phyloP scores from a whole-genome alignment of 2,113 vertebrate genomes.

The Sinocyclocheilus maitianheensis region DNA sequence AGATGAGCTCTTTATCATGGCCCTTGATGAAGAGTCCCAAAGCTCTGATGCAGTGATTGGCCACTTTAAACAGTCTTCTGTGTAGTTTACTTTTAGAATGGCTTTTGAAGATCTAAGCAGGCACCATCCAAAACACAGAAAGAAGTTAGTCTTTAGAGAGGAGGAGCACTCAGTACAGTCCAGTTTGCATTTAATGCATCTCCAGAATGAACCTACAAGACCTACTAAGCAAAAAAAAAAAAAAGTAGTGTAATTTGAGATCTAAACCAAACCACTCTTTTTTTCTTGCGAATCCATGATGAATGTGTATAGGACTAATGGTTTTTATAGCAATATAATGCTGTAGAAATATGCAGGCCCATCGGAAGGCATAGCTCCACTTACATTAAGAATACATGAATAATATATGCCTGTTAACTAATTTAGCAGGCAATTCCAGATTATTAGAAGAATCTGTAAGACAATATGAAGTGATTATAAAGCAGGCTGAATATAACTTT shows the following conservation, averaged over 20 bases:
- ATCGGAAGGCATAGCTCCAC: slow-evolving; percentile 14
- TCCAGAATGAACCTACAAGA: background rate
- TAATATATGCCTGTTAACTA: slow-evolving; percentile 32
- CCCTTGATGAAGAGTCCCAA: slow-evolving; percentile 8
- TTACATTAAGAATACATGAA: slow-evolving; percentile 16
- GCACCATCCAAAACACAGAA: slow-evolving; percentile 23
- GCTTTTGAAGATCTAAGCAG: slow-evolving; percentile 43
- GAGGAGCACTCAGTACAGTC: background rate
- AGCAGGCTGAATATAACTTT: slow-evolving; percentile 17
- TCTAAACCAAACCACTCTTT: background rate
- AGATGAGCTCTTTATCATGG: slow-evolving; percentile 20
- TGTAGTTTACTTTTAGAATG: slow-evolving; percentile 32
- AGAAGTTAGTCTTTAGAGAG: slow-evolving; percentile 10
- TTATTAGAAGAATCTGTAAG: slow-evolving; percentile 6
- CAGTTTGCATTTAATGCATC: slow-evolving; percentile 6
- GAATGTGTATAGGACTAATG: slow-evolving; percentile 4
- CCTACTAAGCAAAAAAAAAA: background rate
- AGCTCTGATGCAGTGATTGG: slow-evolving; percentile 22
- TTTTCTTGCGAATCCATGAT: slow-evolving; percentile 6
- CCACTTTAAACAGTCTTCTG: slow-evolving; percentile 13
- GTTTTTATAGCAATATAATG: slow-evolving; percentile 21
- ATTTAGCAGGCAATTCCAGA: slow-evolving; percentile 35
- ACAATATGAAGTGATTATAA: slow-evolving; percentile 25
- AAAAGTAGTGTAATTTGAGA: background rate
- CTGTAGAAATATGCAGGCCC: background rate